phyloP scores from a whole-genome alignment of 2,888 invertebrate genomes.

The Malthinus flaveolus region DNA sequence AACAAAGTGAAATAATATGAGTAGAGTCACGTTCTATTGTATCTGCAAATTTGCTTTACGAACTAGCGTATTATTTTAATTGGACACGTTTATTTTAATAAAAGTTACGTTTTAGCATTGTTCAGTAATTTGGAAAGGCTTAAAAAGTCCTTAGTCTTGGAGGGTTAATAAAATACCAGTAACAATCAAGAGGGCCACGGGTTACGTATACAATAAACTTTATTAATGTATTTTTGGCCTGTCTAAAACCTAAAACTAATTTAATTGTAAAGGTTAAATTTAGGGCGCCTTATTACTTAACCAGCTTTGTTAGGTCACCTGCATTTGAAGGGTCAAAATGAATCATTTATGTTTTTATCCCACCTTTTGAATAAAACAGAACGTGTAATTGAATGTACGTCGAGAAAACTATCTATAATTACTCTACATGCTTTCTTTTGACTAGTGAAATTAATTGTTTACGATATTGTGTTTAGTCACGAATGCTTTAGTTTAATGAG shows the following conservation, averaged over 20 bases:
- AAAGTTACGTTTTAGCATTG: not conserved
- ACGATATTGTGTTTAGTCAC: too few species aligned
- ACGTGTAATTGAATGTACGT: too few species aligned
- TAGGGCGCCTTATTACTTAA: constrained; percentile 1
- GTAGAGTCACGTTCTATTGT: constrained; percentile 4
- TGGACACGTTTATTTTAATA: constrained; percentile 4
- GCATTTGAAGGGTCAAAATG: constrained; percentile 8
- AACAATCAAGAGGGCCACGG: too few species aligned
- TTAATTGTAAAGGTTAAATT: constrained; percentile 10
- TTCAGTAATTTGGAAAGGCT: not conserved
- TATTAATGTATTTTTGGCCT: too few species aligned
- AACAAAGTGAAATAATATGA: constrained; percentile 4
- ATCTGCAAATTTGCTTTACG: constrained; percentile 2
- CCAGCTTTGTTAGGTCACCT: constrained; percentile 6
- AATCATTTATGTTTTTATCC: too few species aligned
- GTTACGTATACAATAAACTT: too few species aligned
- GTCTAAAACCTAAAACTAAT: constrained; percentile 6
- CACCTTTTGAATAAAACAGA: too few species aligned
- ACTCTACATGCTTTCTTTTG: too few species aligned
- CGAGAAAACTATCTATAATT: too few species aligned
- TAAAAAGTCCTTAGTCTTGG: not conserved
- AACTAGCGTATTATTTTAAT: constrained; percentile 4
- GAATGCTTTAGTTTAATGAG: too few species aligned
- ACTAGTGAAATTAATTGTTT: too few species aligned
- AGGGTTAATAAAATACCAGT: too few species aligned